phyloP scores from a whole-genome alignment of 2,113 vertebrate genomes.

The Crotalus helleri region DNA sequence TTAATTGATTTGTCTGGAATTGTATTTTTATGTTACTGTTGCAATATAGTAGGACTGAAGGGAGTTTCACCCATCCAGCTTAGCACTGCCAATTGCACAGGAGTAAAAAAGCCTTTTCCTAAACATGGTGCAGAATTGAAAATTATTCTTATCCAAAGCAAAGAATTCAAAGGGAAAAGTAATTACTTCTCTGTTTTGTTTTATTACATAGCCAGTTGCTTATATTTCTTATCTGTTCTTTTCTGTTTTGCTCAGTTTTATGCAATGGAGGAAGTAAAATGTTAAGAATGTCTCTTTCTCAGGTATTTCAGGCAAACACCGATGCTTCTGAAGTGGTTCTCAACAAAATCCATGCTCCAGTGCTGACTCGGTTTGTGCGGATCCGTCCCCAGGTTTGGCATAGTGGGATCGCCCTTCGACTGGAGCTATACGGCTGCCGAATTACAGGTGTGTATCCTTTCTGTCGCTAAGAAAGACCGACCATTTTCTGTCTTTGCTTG shows the following conservation, averaged over 20 bases:
- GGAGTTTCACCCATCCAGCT: background rate
- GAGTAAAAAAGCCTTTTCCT: background rate
- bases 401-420: slow-evolving; percentile 86
- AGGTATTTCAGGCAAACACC: slow-evolving; percentile 91
- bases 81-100: background rate
- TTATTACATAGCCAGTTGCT: background rate
- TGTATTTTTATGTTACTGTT: slow-evolving; percentile 1
- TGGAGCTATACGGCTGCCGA: slow-evolving; percentile 94
- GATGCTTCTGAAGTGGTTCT: slow-evolving; percentile 90
- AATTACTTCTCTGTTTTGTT: accelerated
- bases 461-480: background rate
- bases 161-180: background rate
- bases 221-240: background rate
- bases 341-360: slow-evolving; percentile 88
- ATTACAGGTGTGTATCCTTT: slow-evolving; percentile 81
- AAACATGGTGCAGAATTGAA: background rate
- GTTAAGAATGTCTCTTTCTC: background rate
- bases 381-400: slow-evolving; percentile 92
- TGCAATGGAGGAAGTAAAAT: background rate
- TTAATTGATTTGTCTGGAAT: background rate
- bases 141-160: background rate
- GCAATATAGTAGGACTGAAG: background rate
- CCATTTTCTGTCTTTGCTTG: background rate
- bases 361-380: slow-evolving; percentile 89
- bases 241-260: background rate